Evolutionary conservation across 1,140 invertebrate genomes (phyloP).

Genomic region (Cydia fagiglandana): DNA sequence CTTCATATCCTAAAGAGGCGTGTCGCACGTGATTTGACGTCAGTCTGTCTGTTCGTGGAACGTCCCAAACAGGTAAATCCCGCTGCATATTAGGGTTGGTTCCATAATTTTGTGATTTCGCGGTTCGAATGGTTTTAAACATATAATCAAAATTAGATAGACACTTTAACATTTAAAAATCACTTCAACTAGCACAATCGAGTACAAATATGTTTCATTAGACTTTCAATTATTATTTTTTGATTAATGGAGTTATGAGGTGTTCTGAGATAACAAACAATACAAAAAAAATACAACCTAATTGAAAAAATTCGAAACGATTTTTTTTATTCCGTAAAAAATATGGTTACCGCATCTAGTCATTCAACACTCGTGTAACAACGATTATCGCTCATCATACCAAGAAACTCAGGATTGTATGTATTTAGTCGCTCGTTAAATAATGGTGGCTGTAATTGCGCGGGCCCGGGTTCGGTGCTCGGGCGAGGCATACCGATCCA

Average conservation of each 20-base stretch:
- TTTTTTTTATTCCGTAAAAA: no score
- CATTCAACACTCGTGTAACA: not conserved
- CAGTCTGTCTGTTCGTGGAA: slow-evolving; percentile 12
- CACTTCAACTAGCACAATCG: not conserved
- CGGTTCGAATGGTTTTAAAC: not conserved
- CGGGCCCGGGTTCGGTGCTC: slow-evolving; percentile 9
- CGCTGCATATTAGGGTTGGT: not conserved
- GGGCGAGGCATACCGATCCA: not conserved
- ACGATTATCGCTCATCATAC: slow-evolving; percentile 13
- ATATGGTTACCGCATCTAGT: not conserved
- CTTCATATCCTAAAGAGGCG: not conserved
- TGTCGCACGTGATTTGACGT: slow-evolving; percentile 11
- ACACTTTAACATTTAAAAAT: not conserved
- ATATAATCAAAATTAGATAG: not conserved
- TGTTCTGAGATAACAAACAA: no score
- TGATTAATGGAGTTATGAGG: no score
- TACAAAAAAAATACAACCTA: no score
- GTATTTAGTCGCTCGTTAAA: slow-evolving; percentile 16
- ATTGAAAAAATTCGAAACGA: no score
- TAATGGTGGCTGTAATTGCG: slow-evolving; percentile 6
- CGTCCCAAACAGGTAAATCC: slow-evolving; percentile 12
- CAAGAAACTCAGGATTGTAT: slow-evolving; percentile 16
- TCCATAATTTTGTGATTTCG: not conserved
- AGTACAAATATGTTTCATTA: no score
- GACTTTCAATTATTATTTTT: no score